Percentiles rank a stretch among this genome's conserved stretches.
Conservation (phyloP, 2,888 invertebrate genomes). For the Phrixothrix hirtus region DNA sequence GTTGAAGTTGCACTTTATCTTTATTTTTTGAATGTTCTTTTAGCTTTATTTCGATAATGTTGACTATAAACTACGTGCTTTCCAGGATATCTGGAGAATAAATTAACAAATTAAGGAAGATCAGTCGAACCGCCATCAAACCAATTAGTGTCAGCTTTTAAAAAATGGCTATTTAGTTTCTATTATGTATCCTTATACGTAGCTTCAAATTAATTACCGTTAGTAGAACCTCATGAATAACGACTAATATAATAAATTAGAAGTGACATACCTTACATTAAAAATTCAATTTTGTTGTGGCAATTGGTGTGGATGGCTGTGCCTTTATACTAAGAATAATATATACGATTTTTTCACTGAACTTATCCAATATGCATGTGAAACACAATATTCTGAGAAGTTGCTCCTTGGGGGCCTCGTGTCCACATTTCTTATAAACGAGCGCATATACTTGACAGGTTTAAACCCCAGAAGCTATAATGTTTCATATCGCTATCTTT, state of each 20-base stretch:
- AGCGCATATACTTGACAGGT: conserved; percentile 47
- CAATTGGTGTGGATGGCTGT: conserved; percentile 10
- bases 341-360: conserved; percentile 25
- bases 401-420: conserved; percentile 40
- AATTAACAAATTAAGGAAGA: conserved; percentile 18
- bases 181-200: conserved; percentile 10
- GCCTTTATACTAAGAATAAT: conserved; percentile 14
- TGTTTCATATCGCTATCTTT: conserved; percentile 51
- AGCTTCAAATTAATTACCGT: conserved; percentile 2
- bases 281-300: conserved; percentile 19
- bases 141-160: conserved; percentile 9
- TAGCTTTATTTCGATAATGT: no score
- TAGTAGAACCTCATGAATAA: conserved; percentile 9
- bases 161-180: no score
- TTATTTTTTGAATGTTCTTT: no score
- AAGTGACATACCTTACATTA: conserved; percentile 15
- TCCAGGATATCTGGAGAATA: no score
- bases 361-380: conserved; percentile 30
- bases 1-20: no score
- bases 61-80: no score
- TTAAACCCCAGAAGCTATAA: conserved; percentile 50
- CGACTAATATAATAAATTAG: conserved; percentile 7
- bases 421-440: conserved; percentile 46
- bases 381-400: conserved; percentile 39
- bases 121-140: conserved; percentile 12